phyloP scores from a whole-genome alignment of 2,113 vertebrate genomes.

The Dromas ardeola region DNA sequence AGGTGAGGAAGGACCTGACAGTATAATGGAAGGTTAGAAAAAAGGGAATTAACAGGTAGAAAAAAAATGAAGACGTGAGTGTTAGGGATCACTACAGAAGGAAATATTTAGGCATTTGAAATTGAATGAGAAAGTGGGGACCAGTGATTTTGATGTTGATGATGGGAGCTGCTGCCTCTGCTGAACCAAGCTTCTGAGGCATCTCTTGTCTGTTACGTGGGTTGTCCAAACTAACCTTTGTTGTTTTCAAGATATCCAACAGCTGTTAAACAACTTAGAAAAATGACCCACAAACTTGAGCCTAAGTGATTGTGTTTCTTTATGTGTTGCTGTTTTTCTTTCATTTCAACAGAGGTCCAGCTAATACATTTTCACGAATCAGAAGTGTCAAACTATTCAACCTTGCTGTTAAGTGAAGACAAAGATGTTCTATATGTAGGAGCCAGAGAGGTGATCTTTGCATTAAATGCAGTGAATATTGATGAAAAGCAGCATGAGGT shows the following conservation, averaged over 20 bases:
- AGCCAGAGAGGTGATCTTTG: slow-evolving; percentile 91
- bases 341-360: slow-evolving; percentile 80
- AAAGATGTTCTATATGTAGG: slow-evolving; percentile 87
- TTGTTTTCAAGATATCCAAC: not conserved
- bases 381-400: slow-evolving; percentile 91
- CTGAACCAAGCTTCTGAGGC: not conserved
- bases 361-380: slow-evolving; percentile 87
- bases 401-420: slow-evolving; percentile 87
- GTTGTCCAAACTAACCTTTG: not conserved
- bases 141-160: not conserved
- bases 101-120: not conserved
- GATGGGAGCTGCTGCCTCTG: not conserved
- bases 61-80: not conserved
- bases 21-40: not conserved
- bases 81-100: not conserved
- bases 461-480: slow-evolving; percentile 84
- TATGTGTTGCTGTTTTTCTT: not conserved
- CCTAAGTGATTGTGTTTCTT: not conserved
- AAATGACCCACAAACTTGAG: not conserved
- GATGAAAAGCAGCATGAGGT: slow-evolving; percentile 86
- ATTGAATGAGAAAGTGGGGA: not conserved
- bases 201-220: not conserved
- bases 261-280: not conserved
- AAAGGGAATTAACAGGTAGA: not conserved
- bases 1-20: not conserved